Evolutionary conservation across 2,113 vertebrate genomes (phyloP).

Genomic region (Mirza zaza): DNA sequence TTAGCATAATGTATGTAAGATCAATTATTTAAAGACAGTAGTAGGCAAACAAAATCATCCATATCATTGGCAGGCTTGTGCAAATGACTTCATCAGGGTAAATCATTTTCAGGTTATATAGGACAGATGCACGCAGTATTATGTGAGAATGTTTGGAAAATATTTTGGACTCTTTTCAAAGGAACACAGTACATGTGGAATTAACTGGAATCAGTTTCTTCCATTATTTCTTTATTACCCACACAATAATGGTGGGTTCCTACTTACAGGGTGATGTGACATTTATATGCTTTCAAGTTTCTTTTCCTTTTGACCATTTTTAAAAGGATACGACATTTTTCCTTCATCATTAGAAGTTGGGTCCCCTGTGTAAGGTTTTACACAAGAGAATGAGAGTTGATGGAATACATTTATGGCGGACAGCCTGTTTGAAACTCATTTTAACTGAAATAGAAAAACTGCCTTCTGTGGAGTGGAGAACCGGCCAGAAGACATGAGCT

Average conservation of each 20-base stretch:
- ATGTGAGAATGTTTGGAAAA: constrained; percentile 46
- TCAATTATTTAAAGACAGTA: constrained; percentile 56
- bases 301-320: not conserved
- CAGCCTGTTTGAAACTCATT: not conserved
- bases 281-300: not conserved
- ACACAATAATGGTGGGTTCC: not conserved
- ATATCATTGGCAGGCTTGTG: constrained; percentile 36
- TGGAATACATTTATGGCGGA: not conserved
- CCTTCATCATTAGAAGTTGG: not conserved
- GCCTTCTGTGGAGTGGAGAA: not conserved
- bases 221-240: not conserved
- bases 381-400: not conserved
- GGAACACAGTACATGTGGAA: not conserved
- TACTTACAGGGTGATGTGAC: not conserved
- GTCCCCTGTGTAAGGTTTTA: constrained; percentile 6
- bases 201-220: constrained; percentile 32
- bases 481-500: not conserved
- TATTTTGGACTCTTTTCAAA: constrained; percentile 16
- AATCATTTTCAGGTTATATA: constrained; percentile 55
- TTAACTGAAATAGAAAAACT: not conserved
- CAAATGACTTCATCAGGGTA: constrained; percentile 43
- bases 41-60: constrained; percentile 67
- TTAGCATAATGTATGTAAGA: constrained; percentile 40
- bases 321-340: not conserved
- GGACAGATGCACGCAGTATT: constrained; percentile 5